Percentiles rank a stretch among this genome's conserved stretches.
These are phyloP conservation scores for Craterocephalus amniculus DNA, from an alignment of 2,797 vertebrate genomes.

Conservation along the genomic window DNA sequence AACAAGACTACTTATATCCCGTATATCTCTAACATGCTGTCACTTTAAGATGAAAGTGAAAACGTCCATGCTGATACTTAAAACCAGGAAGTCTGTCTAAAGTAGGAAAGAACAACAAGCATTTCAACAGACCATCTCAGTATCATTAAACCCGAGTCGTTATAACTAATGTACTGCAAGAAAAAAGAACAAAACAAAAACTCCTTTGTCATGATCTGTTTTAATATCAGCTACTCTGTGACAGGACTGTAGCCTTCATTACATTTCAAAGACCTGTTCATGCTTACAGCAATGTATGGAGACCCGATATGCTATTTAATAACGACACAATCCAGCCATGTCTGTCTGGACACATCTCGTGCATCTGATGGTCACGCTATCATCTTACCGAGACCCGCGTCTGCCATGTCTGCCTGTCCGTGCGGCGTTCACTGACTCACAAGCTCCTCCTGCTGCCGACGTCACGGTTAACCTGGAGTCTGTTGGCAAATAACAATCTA, in stretches of 20 bases:
- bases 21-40: not conserved
- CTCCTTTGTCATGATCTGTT: not conserved
- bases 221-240: not conserved
- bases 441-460: constrained; percentile 43
- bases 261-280: not conserved
- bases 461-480: constrained; percentile 11
- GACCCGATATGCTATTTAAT: not conserved
- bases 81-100: constrained; percentile 61
- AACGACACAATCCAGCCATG: too few species aligned
- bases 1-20: not conserved
- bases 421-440: not conserved
- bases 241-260: constrained; percentile 5
- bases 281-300: not conserved
- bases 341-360: not conserved
- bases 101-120: constrained; percentile 26
- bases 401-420: constrained; percentile 47
- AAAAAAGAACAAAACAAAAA: not conserved
- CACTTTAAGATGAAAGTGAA: constrained; percentile 60
- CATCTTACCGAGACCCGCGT: constrained; percentile 52
- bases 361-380: not conserved
- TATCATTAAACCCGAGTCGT: not conserved
- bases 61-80: constrained; percentile 40
- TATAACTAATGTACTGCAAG: not conserved
- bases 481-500: not conserved
- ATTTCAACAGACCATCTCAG: constrained; percentile 16